phyloP scores from a whole-genome alignment of 1,140 invertebrate genomes.

The Cyrtorhinus lividipennis region DNA sequence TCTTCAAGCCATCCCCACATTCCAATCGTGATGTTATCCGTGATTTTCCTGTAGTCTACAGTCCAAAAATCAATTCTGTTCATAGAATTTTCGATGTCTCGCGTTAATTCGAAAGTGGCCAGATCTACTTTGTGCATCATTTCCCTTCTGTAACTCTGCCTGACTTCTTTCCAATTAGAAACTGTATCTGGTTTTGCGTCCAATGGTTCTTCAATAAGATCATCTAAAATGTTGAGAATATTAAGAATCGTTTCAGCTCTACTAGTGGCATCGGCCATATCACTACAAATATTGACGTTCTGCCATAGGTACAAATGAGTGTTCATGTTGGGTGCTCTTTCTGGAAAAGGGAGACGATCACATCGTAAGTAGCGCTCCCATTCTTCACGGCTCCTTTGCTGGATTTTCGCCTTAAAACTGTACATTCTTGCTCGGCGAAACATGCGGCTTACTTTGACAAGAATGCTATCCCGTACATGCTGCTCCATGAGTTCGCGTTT shows the following conservation, averaged over 20 bases:
- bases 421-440: slow-evolving; percentile 14
- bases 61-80: slow-evolving; percentile 34
- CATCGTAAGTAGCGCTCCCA: slow-evolving; percentile 46
- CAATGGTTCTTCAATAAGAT: slow-evolving; percentile 30
- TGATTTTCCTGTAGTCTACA: slow-evolving; percentile 32
- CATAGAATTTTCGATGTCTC: slow-evolving; percentile 37
- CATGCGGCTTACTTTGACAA: slow-evolving; percentile 12
- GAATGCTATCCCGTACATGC: slow-evolving; percentile 11
- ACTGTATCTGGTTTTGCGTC: slow-evolving; percentile 25
- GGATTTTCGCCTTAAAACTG: slow-evolving; percentile 19
- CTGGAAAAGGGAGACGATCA: slow-evolving; percentile 45
- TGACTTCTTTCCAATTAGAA: slow-evolving; percentile 34
- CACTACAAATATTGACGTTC: slow-evolving; percentile 32
- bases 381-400: slow-evolving; percentile 27
- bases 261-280: slow-evolving; percentile 30
- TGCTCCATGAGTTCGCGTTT: slow-evolving; percentile 18
- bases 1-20: slow-evolving; percentile 36
- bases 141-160: slow-evolving; percentile 28
- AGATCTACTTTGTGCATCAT: slow-evolving; percentile 34
- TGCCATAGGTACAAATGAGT: slow-evolving; percentile 46
- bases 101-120: slow-evolving; percentile 35
- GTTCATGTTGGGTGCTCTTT: slow-evolving; percentile 38
- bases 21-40: slow-evolving; percentile 34
- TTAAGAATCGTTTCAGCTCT: slow-evolving; percentile 29
- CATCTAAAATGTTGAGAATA: slow-evolving; percentile 34